Percentiles rank a stretch among this genome's conserved stretches.
Conservation (phyloP, 2,888 invertebrate species). For the Fragum fragum region DNA sequence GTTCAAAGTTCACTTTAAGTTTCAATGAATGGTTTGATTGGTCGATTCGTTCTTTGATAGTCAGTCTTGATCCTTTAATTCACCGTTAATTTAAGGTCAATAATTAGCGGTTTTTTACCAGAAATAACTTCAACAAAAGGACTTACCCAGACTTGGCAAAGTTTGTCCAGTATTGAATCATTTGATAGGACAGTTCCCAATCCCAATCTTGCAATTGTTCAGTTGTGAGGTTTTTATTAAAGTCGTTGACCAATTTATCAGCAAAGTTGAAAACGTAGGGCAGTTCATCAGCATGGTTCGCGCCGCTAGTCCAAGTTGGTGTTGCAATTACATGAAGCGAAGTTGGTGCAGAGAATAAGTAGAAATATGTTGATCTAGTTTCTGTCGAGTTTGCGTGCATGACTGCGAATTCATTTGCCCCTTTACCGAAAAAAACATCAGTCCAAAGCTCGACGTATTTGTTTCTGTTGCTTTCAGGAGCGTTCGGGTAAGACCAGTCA, state of each 20-base stretch:
- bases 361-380: slow-evolving; percentile 1
- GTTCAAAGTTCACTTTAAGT: too few species aligned
- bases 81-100: too few species aligned
- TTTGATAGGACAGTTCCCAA: slow-evolving; percentile 92
- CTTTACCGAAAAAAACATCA: slow-evolving; percentile 12
- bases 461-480: background rate
- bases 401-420: background rate
- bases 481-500: slow-evolving; percentile 14
- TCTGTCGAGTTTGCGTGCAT: slow-evolving; percentile 16
- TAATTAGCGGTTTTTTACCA: too few species aligned
- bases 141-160: slow-evolving; percentile 97
- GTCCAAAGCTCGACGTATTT: slow-evolving; percentile 7
- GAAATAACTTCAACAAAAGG: background rate
- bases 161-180: slow-evolving; percentile 98
- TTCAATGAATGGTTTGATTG: too few species aligned
- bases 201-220: slow-evolving; percentile 92
- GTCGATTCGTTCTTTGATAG: too few species aligned
- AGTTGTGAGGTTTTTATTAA: slow-evolving; percentile 87
- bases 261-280: slow-evolving; percentile 94
- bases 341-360: slow-evolving; percentile 3
- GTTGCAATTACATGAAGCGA: background rate
- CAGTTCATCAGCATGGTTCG: slow-evolving; percentile 98
- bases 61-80: too few species aligned
- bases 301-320: slow-evolving; percentile 90
- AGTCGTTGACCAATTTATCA: slow-evolving; percentile 88